Evolutionary conservation across 1,140 invertebrate genomes (phyloP).

Genomic region (Drosophila bipectinata): DNA sequence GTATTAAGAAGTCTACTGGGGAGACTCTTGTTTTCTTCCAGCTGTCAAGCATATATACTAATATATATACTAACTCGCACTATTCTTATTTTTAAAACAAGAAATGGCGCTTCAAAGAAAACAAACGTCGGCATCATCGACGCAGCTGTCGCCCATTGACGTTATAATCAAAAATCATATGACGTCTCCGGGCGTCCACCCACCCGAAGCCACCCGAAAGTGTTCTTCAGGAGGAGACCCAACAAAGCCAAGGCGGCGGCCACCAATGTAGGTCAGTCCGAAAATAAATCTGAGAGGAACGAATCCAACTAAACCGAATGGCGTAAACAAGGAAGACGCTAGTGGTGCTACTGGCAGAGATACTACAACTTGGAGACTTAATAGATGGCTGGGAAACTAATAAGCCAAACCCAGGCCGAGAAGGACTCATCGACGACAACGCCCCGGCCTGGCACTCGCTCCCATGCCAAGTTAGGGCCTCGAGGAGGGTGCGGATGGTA

Average conservation of each 20-base stretch:
- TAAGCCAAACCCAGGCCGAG: constrained; percentile 10
- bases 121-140: constrained; percentile 16
- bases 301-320: constrained; percentile 53
- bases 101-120: constrained; percentile 47
- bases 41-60: constrained; percentile 58
- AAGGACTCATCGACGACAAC: constrained; percentile 47
- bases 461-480: too few species aligned
- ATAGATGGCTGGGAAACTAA: not conserved
- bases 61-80: not conserved
- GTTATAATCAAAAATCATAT: constrained; percentile 75
- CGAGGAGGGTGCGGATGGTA: constrained; percentile 22
- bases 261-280: constrained; percentile 74
- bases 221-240: constrained; percentile 29
- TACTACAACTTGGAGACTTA: not conserved
- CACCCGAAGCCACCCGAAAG: constrained; percentile 13
- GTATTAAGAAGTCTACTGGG: not conserved
- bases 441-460: constrained; percentile 20
- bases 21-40: constrained; percentile 21
- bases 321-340: constrained; percentile 21
- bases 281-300: constrained; percentile 66
- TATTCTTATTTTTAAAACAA: constrained; percentile 35
- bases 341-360: not conserved
- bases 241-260: constrained; percentile 24
- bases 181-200: constrained; percentile 33
- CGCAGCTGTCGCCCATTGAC: constrained; percentile 63